Conservation (phyloP, 1,140 invertebrate species). For the Drosophila sp. region DNA sequence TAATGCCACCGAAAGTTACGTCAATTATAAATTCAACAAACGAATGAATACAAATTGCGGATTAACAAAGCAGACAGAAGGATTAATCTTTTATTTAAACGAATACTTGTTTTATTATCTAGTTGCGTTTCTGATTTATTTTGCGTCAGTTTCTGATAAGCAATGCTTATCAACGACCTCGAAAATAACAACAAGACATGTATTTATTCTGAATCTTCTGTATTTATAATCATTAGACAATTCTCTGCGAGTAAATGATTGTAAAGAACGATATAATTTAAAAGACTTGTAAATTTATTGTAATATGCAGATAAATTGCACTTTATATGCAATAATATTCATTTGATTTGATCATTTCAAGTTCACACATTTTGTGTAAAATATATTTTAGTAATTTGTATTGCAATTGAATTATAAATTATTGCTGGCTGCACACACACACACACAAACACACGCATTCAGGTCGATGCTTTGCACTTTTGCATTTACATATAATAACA, state of each 20-base stretch:
- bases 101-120: conserved; percentile 52
- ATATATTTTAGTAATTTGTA: conserved; percentile 57
- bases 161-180: conserved; percentile 50
- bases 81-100: conserved; percentile 66
- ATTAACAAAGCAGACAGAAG: conserved; percentile 24
- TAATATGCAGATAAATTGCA: conserved; percentile 41
- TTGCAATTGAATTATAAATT: conserved; percentile 61
- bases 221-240: conserved; percentile 4
- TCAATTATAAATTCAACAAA: conserved; percentile 3
- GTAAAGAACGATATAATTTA: no score
- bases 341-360: conserved; percentile 35
- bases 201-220: not conserved
- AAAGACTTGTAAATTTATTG: no score
- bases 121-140: conserved; percentile 2
- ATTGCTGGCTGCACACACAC: conserved; percentile 40
- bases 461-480: conserved; percentile 62
- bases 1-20: conserved; percentile 16
- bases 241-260: not conserved
- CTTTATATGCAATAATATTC: conserved; percentile 36
- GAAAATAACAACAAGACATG: conserved; percentile 18
- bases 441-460: conserved; percentile 44
- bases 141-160: conserved; percentile 68
- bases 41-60: conserved; percentile 57
- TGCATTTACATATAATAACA: conserved; percentile 61
- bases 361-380: conserved; percentile 53